A percentile compares a stretch with the other conserved stretches of the same genome.
Evolutionary conservation across 2,113 vertebrate species (phyloP).

Genomic region (Eretmochelys imbricata): DNA sequence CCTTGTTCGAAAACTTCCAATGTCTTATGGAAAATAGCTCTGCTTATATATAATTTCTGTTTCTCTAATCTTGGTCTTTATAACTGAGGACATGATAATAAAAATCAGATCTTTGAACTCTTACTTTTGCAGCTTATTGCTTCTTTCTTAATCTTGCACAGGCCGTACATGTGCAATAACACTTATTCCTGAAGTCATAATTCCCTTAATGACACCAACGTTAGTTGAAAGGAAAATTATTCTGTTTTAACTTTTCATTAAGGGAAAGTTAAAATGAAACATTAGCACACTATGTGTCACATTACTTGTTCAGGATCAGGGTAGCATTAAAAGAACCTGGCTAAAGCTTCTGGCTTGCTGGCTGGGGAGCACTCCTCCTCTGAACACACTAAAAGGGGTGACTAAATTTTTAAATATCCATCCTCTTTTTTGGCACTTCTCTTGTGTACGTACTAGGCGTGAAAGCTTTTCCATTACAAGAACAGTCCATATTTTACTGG

Average conservation of each 20-base stretch:
- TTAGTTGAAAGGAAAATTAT: neutral
- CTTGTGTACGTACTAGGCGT: too few relatives aligned
- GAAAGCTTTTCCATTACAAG: too few relatives aligned
- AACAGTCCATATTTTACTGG: too few relatives aligned
- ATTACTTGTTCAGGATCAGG: too few relatives aligned
- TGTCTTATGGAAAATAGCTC: neutral
- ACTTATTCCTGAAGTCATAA: neutral
- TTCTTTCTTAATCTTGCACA: neutral
- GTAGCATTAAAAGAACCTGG: too few relatives aligned
- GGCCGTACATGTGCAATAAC: neutral
- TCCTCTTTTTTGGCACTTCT: too few relatives aligned
- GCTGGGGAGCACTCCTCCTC: too few relatives aligned
- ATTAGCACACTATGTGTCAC: too few relatives aligned
- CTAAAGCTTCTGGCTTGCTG: too few relatives aligned
- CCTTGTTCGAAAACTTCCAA: neutral
- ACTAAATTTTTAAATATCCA: too few relatives aligned
- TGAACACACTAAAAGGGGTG: too few relatives aligned
- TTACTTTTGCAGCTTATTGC: neutral
- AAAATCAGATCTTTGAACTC: neutral
- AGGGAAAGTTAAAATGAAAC: too few relatives aligned
- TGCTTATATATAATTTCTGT: rapidly evolving
- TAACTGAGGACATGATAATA: neutral
- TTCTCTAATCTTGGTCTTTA: neutral
- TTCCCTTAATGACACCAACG: neutral
- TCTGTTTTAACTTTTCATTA: neutral